Percentiles rank a stretch among this genome's conserved stretches.
Evolutionary conservation across 1,140 invertebrate species (phyloP).

Genomic region (Cryptotermes secundus): DNA sequence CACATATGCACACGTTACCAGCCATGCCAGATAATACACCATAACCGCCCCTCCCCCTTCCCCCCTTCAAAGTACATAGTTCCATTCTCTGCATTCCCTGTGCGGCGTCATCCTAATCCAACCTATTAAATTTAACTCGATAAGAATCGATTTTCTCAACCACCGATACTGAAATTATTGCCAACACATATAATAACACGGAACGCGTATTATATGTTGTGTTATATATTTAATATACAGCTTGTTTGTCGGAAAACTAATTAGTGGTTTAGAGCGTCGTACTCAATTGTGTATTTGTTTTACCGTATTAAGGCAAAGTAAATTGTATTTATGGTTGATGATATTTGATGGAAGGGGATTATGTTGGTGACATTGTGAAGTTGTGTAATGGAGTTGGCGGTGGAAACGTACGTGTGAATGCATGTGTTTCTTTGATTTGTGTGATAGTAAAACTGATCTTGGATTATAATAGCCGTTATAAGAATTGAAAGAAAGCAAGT

Average conservation of each 20-base stretch:
- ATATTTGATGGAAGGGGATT: background rate
- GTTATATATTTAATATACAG: background rate
- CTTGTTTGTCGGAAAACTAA: background rate
- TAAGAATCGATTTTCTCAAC: background rate
- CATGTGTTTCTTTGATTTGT: slow-evolving; percentile 5
- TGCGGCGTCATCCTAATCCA: too few species aligned
- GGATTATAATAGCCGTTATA: background rate
- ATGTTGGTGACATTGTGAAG: slow-evolving; percentile 12
- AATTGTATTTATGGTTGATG: background rate
- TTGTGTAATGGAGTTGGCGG: slow-evolving; percentile 9
- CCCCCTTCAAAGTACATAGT: too few species aligned
- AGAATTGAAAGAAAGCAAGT: background rate
- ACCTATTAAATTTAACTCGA: background rate
- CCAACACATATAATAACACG: background rate
- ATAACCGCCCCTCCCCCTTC: too few species aligned
- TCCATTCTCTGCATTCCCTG: too few species aligned
- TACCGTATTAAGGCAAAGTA: background rate
- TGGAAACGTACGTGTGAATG: background rate
- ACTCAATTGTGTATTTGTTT: too few species aligned
- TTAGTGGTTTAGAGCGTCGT: background rate
- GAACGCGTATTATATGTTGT: background rate
- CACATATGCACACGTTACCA: too few species aligned
- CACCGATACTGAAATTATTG: background rate
- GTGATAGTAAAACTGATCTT: background rate
- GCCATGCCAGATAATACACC: too few species aligned